Percentiles rank a stretch among this genome's conserved stretches.
phyloP scores from a whole-genome alignment of 2,797 vertebrate genomes.

The Gymnopithys bicolor region DNA sequence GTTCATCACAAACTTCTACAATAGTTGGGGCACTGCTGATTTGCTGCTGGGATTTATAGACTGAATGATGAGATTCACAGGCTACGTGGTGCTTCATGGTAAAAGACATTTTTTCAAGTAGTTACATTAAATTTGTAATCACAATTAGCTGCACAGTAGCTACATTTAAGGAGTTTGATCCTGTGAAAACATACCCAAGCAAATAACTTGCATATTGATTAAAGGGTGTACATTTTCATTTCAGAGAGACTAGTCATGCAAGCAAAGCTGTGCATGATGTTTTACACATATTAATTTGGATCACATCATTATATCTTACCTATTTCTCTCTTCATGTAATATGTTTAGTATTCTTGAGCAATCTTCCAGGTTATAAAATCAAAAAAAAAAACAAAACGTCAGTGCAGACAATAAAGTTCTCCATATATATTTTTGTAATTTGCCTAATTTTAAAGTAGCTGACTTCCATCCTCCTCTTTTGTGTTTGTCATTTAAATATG shows the following conservation, averaged over 20 bases:
- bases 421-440: not conserved
- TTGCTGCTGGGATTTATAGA: not conserved
- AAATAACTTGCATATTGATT: not conserved
- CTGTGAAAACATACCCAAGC: not conserved
- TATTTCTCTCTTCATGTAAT: not conserved
- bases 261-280: not conserved
- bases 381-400: not conserved
- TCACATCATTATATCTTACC: not conserved
- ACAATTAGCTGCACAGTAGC: not conserved
- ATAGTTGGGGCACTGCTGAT: not conserved
- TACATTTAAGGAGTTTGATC: not conserved
- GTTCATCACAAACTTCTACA: not conserved
- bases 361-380: not conserved
- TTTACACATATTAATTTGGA: not conserved
- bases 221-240: not conserved
- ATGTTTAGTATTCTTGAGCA: not conserved
- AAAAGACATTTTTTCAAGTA: not conserved
- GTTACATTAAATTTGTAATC: not conserved
- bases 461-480: not conserved
- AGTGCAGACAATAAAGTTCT: not conserved
- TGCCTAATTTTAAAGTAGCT: not conserved
- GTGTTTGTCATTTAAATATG: not conserved
- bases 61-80: not conserved
- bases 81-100: not conserved
- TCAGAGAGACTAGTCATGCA: not conserved